Evolutionary conservation across 2,888 invertebrate species (phyloP), one percentile per base, ranked within the genome.

Genomic region (Apantesis nais): DNA sequence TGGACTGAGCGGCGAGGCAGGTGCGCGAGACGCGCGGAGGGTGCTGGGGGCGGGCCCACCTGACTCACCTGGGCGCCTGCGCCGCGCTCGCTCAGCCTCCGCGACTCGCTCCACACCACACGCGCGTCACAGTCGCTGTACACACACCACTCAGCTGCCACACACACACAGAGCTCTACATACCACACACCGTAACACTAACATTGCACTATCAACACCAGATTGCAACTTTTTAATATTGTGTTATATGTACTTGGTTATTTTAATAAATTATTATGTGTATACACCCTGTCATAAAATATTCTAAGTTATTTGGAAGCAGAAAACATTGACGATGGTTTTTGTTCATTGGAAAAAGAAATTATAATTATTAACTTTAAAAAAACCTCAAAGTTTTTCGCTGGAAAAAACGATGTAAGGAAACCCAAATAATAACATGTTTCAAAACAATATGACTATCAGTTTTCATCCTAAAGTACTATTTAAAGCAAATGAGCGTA

Each of bases 51-150:
- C 93, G 93, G 94, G 91, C 91, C 92, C 91, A 94, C 94, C 94
- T 94, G 93, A 87, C 89, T 86, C 94, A 95, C 95, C 95, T 94
- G 94, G 92, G 95, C 95, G 95, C 95, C 88, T 92, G 95, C 95
- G 95, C 90, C 89, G 87, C 89, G 88, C 77, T 83, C 83, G 73
- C 78, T 76, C 78, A 77, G 75, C 83, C 86, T 88, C 85, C 85
- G 83, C 81, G 74, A 62, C 67, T 72, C 72, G 72, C 80, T 75
- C 78, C 78, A 74, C 74, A 66, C 75, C 78, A 76, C 75, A 70
- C 68, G 75, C 75, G 72, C 67, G 60, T 44, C 77, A 34, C 34
- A 34, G 34, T 34, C 63, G 74, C 74, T 70, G 62, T 67, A 74
- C 73, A 72, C 82, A 76, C 78, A 78, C 75, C 72, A 66, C 62